Base-by-base conservation (phyloP, 2,797 vertebrate species). In the Euphonia xanthogaster region DNA sequence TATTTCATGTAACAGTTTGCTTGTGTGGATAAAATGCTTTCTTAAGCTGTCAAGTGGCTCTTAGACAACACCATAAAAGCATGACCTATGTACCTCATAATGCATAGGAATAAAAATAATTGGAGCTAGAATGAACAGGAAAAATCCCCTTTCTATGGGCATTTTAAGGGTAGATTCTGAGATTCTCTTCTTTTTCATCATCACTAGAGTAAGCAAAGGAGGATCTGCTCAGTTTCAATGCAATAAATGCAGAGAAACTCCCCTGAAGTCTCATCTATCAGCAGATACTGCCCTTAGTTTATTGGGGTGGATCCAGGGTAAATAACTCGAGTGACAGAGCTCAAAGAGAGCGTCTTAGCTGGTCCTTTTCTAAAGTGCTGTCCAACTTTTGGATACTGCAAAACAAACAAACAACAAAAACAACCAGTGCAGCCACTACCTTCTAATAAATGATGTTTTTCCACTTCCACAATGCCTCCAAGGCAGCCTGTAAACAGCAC, bases 11-110 rank as follows among this genome's bases (percentile, higher is more conserved):
- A 93, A 82, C 48, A 87, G 58, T 74, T 91, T 86, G 72, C 68
- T 92, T 93, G 58, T 88, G 88, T 83, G 78, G 90, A 63, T 58
- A 91, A 88, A 95, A 94, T 57, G 60, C 83, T 93, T 93, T 87
- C 77, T 91, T 87, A 86, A 68, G 53, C 68, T 86, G 75, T 92
- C 77, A 55, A 67, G 45, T 67, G 40, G 14, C 88, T 68, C 84
- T 86, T 24, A 68, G 42, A 65, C 35, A 47, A 35, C 75, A 81
- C 62, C 54, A 60, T 83, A 94, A 91, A 78, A 77, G 65, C 0
- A 2, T 75, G 86, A 93, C 85, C 84, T 75, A 47, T 78, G 50
- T 47, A 78, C 73, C 66, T 83, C 45, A 72, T 48, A 37, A 77
- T 80, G 62, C 66, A 55, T 55, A 82, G 45, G 58, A 90, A 75